Evolutionary conservation across 1,140 invertebrate species (phyloP).

Genomic region (Zaprionus africanus): DNA sequence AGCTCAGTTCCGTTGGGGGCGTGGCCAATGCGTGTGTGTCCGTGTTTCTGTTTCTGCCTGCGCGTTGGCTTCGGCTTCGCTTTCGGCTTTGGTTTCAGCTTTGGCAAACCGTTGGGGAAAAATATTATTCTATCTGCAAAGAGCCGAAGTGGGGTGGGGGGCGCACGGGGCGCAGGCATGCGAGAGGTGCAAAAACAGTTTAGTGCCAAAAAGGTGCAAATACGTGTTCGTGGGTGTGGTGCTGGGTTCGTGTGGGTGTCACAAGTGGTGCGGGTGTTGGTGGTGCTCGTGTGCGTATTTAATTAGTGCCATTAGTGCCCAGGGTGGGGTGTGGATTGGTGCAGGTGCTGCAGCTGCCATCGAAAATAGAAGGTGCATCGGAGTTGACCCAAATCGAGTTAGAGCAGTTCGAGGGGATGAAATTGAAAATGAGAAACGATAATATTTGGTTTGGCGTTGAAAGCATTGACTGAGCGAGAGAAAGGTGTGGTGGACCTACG

Average conservation of each 20-base stretch:
- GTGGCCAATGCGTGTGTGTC: conserved; percentile 26
- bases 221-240: conserved; percentile 28
- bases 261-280: conserved; percentile 17
- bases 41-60: conserved; percentile 49
- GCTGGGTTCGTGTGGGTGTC: conserved; percentile 6
- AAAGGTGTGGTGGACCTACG: neutral
- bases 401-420: conserved; percentile 11
- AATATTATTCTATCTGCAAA: conserved; percentile 84
- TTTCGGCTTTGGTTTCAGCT: conserved; percentile 65
- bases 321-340: neutral
- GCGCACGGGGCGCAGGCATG: conserved; percentile 27
- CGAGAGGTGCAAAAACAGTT: conserved; percentile 67
- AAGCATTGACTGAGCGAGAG: conserved; percentile 30
- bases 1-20: conserved; percentile 63
- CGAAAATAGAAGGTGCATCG: conserved; percentile 24
- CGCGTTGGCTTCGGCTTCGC: conserved; percentile 55
- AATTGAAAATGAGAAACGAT: conserved; percentile 23
- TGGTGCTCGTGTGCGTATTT: conserved; percentile 54
- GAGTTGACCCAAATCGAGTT: conserved; percentile 8
- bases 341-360: conserved; percentile 22
- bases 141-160: conserved; percentile 35
- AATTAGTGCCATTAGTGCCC: conserved; percentile 77
- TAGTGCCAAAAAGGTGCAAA: conserved; percentile 75
- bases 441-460: conserved; percentile 12
- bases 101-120: conserved; percentile 81